Evolutionary conservation across 2,113 vertebrate genomes (phyloP).

Genomic region (Xenopus laevis): DNA sequence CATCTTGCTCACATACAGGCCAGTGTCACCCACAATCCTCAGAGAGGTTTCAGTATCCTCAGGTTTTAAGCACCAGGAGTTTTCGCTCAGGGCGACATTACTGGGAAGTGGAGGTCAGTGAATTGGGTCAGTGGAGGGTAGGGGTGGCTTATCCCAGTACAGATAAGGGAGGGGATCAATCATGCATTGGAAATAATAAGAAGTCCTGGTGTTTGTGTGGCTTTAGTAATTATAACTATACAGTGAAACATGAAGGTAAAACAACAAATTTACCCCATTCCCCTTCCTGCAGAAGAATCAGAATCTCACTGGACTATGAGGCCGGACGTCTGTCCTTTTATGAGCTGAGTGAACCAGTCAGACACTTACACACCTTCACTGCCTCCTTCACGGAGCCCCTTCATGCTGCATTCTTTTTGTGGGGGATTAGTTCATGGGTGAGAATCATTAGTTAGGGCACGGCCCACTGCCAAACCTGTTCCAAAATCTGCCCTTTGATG

Average conservation of each 20-base stretch:
- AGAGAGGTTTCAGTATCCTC: constrained; percentile 19
- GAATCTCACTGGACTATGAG: too few species aligned
- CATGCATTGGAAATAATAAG: constrained; percentile 12
- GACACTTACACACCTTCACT: constrained; percentile 13
- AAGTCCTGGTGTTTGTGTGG: constrained; percentile 18
- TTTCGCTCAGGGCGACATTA: constrained; percentile 34
- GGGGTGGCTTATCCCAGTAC: constrained; percentile 34
- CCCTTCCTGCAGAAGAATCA: too few species aligned
- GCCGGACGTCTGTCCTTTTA: too few species aligned
- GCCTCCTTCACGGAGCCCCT: constrained; percentile 6
- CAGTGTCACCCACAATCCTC: constrained; percentile 3
- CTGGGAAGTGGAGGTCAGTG: constrained; percentile 36
- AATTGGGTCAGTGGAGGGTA: constrained; percentile 12
- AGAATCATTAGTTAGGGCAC: too few species aligned
- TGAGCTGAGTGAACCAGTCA: constrained; percentile 4
- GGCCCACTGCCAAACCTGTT: too few species aligned
- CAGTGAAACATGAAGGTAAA: constrained; percentile 6
- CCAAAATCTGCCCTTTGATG: too few species aligned
- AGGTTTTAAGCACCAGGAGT: constrained; percentile 12
- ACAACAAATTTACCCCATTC: not conserved
- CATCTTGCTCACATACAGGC: not conserved
- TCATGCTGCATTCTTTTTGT: too few species aligned
- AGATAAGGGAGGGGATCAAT: not conserved
- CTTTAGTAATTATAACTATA: not conserved
- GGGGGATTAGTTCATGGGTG: too few species aligned